These are phyloP conservation scores for Kuschelorhynchus macadamiae DNA, from an alignment of 2,888 invertebrate genomes.

Conservation along the genomic window DNA sequence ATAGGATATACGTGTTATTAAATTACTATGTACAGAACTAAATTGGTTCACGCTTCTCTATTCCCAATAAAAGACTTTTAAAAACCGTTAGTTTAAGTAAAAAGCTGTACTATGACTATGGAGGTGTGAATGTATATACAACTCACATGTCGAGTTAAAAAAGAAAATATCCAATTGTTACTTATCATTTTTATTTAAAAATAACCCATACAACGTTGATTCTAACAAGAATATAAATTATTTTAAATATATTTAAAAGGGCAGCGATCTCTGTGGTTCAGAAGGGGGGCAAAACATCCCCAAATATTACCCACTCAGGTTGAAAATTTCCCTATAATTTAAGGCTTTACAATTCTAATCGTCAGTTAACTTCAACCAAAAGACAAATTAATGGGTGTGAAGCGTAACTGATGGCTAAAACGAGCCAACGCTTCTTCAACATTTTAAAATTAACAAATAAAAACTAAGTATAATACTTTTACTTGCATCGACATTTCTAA, in stretches of 20 bases:
- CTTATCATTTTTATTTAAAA: conserved; percentile 67
- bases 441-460: conserved; percentile 50
- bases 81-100: too few relatives aligned
- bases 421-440: conserved; percentile 19
- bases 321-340: conserved; percentile 34
- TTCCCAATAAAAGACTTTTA: too few relatives aligned
- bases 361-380: conserved; percentile 1
- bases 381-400: too few relatives aligned
- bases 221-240: conserved; percentile 68
- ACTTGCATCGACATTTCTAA: conserved; percentile 24
- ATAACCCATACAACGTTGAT: conserved; percentile 68
- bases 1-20: too few relatives aligned
- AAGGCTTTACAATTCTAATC: not conserved
- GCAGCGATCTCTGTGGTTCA: conserved; percentile 34
- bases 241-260: conserved; percentile 52
- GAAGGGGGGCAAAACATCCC: conserved; percentile 10
- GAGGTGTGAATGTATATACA: too few relatives aligned
- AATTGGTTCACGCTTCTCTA: too few relatives aligned
- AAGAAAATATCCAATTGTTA: conserved; percentile 34
- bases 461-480: conserved; percentile 35
- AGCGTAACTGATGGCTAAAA: conserved; percentile 15
- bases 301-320: conserved; percentile 12
- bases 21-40: too few relatives aligned
- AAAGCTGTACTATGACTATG: too few relatives aligned
- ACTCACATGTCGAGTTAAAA: not conserved